A percentile compares a stretch with the other conserved stretches of the same genome.
Conservation (phyloP, 1,140 invertebrate genomes). For the Laupala kohalensis region DNA sequence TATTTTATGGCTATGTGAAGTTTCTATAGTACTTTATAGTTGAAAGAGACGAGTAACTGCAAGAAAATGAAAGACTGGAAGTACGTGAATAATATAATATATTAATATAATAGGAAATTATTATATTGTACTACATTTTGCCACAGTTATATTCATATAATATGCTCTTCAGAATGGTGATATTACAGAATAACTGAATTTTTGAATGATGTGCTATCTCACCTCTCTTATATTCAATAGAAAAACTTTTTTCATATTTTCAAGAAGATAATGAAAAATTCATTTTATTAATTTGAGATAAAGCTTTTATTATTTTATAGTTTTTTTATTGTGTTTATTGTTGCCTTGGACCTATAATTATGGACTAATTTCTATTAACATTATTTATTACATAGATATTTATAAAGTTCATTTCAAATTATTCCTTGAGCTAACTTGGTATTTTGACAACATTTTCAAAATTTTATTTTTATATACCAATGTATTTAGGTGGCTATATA, state of each 20-base stretch:
- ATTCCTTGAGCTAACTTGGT: no score
- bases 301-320: no score
- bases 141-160: background rate
- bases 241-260: background rate
- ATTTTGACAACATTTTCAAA: background rate
- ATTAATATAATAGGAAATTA: background rate
- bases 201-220: background rate
- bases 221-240: background rate
- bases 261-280: background rate
- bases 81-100: background rate
- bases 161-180: no score
- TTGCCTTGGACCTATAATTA: no score
- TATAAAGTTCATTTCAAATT: no score
- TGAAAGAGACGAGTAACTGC: background rate
- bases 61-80: background rate
- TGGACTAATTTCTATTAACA: no score
- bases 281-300: no score
- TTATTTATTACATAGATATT: no score
- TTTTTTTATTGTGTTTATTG: no score
- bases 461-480: background rate
- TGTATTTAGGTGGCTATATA: background rate
- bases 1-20: background rate
- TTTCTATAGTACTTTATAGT: background rate
- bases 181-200: background rate
- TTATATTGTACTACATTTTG: background rate